phyloP scores from a whole-genome alignment of 2,888 invertebrate species.

The Nephrotoma appendiculata region DNA sequence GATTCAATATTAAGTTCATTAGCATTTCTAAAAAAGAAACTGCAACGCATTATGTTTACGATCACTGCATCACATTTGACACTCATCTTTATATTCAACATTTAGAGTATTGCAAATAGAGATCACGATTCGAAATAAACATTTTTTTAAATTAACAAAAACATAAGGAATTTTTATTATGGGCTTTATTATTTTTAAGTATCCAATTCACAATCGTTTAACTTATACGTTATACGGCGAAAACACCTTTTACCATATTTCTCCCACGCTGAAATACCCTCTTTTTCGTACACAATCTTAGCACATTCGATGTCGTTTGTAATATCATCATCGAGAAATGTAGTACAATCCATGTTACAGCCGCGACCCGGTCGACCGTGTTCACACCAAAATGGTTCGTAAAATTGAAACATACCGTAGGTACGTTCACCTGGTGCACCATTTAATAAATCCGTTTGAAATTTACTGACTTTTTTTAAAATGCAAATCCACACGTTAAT shows the following conservation, averaged over 20 bases:
- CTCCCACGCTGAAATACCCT: background rate
- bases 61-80: too few species aligned
- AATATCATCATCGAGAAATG: background rate
- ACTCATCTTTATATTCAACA: too few species aligned
- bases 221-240: background rate
- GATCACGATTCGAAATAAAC: too few species aligned
- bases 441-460: background rate
- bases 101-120: too few species aligned
- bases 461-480: background rate
- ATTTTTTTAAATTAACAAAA: background rate
- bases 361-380: background rate
- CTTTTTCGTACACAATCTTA: background rate
- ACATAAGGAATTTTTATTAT: background rate
- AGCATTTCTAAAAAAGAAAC: too few species aligned
- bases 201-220: background rate
- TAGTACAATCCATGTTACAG: background rate
- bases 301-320: background rate
- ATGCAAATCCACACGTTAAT: background rate
- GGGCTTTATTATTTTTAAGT: background rate
- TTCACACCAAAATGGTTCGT: background rate
- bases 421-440: background rate
- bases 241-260: background rate
- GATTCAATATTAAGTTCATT: too few species aligned
- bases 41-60: too few species aligned
- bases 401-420: background rate